Evolutionary conservation across 1,140 invertebrate species (phyloP).

Genomic region (Dolichoris vasculosae): DNA sequence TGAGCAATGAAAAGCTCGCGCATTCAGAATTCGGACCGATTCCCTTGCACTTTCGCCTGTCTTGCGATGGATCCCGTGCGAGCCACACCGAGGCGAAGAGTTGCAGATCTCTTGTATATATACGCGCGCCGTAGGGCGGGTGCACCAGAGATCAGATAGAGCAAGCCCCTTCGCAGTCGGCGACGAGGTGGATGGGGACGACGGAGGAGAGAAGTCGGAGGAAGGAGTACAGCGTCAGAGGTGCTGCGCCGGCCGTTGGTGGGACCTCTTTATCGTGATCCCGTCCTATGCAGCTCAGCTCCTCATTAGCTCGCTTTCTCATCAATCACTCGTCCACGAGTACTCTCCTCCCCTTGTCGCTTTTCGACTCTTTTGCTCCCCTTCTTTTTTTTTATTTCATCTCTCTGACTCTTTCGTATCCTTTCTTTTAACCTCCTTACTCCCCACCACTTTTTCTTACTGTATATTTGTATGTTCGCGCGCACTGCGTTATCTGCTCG

Average conservation of each 20-base stretch:
- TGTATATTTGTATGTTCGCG: background rate
- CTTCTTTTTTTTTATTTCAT: background rate
- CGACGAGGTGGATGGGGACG: background rate
- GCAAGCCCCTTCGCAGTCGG: background rate
- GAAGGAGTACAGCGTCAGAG: background rate
- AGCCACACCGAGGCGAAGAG: background rate
- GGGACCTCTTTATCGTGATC: slow-evolving; percentile 74
- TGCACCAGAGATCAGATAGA: slow-evolving; percentile 39
- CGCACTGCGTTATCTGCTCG: background rate
- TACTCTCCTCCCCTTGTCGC: slow-evolving; percentile 1
- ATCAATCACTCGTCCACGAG: slow-evolving; percentile 73
- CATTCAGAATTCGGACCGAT: background rate
- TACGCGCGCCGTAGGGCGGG: slow-evolving; percentile 18
- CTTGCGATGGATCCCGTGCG: background rate
- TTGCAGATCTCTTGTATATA: background rate
- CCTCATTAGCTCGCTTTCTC: slow-evolving; percentile 73
- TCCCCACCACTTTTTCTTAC: background rate
- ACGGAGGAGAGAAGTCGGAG: background rate
- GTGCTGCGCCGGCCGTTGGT: slow-evolving; percentile 61
- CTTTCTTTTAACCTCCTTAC: background rate
- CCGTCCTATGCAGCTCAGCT: slow-evolving; percentile 70
- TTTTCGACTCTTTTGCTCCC: slow-evolving; percentile 10
- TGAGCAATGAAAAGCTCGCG: background rate
- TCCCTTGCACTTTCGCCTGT: slow-evolving; percentile 4
- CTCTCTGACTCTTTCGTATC: background rate